Base-by-base conservation (phyloP, 2,797 vertebrate species). In the Orientallactaga sibirica region DNA sequence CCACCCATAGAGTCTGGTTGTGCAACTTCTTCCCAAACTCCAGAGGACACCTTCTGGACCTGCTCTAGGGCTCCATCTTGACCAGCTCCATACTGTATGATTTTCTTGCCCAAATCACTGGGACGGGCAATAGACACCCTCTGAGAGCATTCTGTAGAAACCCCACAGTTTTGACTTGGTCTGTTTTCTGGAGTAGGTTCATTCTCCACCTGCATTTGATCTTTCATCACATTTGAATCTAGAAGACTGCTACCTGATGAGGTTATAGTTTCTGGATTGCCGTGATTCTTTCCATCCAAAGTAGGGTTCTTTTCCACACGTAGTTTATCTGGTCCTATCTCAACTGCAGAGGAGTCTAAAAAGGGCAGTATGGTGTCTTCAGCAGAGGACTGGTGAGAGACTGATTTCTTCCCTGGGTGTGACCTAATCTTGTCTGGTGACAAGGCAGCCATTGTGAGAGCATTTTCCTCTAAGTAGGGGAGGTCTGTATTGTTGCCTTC, bases 341-440 rank as follows among this genome's bases (percentile, higher is more conserved):
- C 98, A n/a, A 97, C 97, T 52, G 98, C 97, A 90, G 98, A 98
- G 29, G 96, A 95, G 62, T 99, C 98, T 95, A 95, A 97, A 97
- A 97, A 98, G 4, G 97, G 97, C 92, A 98, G 95, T 80, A 98
- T 84, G 89, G 90, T 97, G 95, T 98, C 98, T 97, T 98, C 98
- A 0, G 98, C 97, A 92, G 96, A 98, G 81, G 97, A 97, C 91
- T 98, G 98, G n/a, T 29, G 97, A 0, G 97, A 96, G 81, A 98
- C 29, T 89, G 98, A 97, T 95, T 98, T 98, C 90, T 98, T 98
- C 64, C 98, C 96, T 96, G 98, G 95, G 1, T 97, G 97, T 0
- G 98, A 96, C 95, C 97, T 98, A 93, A 96, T 98, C 96, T 97
- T 98, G 81, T 98, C 98, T 1, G 98, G 96, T 71, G 98, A 97